Percentiles rank a stretch among this genome's conserved stretches.
These are phyloP conservation scores for Chelon labrosus DNA, from an alignment of 2,797 vertebrate genomes.

Conservation along the genomic window DNA sequence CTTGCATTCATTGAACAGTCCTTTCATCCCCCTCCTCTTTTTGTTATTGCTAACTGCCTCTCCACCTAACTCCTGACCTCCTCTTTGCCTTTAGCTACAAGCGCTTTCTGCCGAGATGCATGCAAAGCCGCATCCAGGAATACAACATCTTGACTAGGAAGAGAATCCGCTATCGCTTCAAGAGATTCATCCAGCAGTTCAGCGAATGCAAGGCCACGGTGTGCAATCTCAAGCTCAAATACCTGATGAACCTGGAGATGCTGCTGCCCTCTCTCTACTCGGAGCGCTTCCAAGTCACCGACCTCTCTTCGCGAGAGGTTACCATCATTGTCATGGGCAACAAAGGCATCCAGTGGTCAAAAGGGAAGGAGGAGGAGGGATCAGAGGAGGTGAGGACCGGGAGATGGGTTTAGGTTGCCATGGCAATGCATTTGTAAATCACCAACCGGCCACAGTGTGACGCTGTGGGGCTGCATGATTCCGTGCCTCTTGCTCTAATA, in stretches of 20 bases:
- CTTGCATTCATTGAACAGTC: neutral
- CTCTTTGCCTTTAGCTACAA: conserved; percentile 89
- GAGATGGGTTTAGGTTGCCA: conserved; percentile 10
- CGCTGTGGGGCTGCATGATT: conserved; percentile 1
- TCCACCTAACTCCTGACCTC: neutral
- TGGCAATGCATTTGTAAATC: neutral
- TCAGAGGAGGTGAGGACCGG: conserved; percentile 84
- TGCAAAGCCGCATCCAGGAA: conserved; percentile 91
- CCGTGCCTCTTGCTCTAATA: neutral
- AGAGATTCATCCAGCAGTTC: conserved; percentile 95
- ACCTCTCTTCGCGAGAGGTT: conserved; percentile 84
- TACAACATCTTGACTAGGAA: conserved; percentile 96
- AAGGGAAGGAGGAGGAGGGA: conserved; percentile 83
- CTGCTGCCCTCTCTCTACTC: conserved; percentile 93
- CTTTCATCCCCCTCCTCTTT: neutral
- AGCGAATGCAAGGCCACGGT: conserved; percentile 92
- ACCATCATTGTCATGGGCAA: conserved; percentile 92
- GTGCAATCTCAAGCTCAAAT: conserved; percentile 95
- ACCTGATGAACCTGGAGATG: conserved; percentile 95
- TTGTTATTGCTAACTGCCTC: neutral
- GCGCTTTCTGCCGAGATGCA: conserved; percentile 91
- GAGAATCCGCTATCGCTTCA: conserved; percentile 95
- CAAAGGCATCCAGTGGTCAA: conserved; percentile 92
- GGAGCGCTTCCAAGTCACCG: conserved; percentile 92
- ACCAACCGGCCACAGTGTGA: neutral